Conservation (phyloP, 1,140 invertebrate genomes). For the Manduca sexta region DNA sequence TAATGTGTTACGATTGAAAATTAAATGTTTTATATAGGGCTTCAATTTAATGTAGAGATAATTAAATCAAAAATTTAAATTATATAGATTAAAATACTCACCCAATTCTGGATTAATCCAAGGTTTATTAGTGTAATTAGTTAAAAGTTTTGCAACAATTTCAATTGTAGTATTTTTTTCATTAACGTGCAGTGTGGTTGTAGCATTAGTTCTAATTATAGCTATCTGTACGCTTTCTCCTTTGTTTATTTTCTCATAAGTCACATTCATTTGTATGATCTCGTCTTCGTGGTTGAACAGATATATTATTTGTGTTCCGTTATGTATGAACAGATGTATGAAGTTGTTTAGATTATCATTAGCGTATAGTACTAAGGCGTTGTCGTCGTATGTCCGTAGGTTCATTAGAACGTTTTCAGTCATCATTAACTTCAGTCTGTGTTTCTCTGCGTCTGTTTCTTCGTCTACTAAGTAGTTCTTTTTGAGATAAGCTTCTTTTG, state of each 20-base stretch:
- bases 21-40: too few species aligned
- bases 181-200: constrained; percentile 89
- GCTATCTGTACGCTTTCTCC: constrained; percentile 90
- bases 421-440: constrained; percentile 82
- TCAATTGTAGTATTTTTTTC: constrained; percentile 82
- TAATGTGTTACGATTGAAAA: too few species aligned
- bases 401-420: constrained; percentile 88
- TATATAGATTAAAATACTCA: too few species aligned
- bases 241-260: constrained; percentile 82
- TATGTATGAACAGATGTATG: constrained; percentile 89
- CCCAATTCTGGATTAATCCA: constrained; percentile 88
- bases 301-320: constrained; percentile 83
- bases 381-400: constrained; percentile 87
- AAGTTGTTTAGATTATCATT: constrained; percentile 97
- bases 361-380: constrained; percentile 89
- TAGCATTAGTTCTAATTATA: constrained; percentile 81
- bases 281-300: constrained; percentile 87
- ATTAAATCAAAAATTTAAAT: too few species aligned
- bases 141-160: constrained; percentile 80
- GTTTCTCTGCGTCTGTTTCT: constrained; percentile 75
- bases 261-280: constrained; percentile 85
- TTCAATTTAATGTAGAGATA: too few species aligned
- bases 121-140: constrained; percentile 86
- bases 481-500: constrained; percentile 83
- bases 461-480: constrained; percentile 82